Base-by-base conservation (phyloP, 2,888 invertebrate genomes). In the Liposcelis brunnea region DNA sequence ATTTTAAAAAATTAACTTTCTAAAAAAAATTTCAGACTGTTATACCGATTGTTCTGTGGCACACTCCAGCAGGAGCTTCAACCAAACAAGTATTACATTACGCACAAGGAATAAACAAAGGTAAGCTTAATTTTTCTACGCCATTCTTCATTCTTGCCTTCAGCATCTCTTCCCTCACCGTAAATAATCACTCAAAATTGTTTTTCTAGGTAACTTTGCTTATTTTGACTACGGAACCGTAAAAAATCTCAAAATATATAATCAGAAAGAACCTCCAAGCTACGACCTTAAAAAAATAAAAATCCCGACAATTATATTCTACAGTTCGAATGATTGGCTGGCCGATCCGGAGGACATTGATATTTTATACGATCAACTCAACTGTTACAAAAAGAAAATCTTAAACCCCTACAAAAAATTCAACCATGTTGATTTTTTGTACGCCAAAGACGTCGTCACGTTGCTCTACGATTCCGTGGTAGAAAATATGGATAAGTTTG, bases 21-120 rank as follows among this genome's bases (percentile, higher is more conserved):
- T 26, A 8, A 26, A 26, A 26, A 26, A 26, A 26, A 6, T 26
- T 26, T 26, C 26, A 80, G 75, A 77, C 76, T 2, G 69, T 80
- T 63, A 52, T 83, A 19, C 78, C 80, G 0, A 73, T 77, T 0
- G 74, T 78, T 46, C 55, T 77, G n/a, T 72, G 71, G 0, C 78
- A 80, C 52, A 61, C 69, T 0, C 82, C 83, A 1, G 79, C 81
- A 1, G 82, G 83, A 2, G 67, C 76, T 0, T 70, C 83, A 1
- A 70, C 74, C 1, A 71, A 72, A 54, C 81, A 83, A 58, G 58
- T 84, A 5, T 63, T 74, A 3, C 86, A 87, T 59, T 85, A 72
- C 56, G 75, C 67, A 0, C 86, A 86, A 62, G 66, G 73, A 15
- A 68, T 75, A 10, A 6, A 18, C 4, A 19, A 16, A 40, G 40